Base-by-base conservation (phyloP, 2,113 vertebrate genomes). In the Barnardius zonarius region DNA sequence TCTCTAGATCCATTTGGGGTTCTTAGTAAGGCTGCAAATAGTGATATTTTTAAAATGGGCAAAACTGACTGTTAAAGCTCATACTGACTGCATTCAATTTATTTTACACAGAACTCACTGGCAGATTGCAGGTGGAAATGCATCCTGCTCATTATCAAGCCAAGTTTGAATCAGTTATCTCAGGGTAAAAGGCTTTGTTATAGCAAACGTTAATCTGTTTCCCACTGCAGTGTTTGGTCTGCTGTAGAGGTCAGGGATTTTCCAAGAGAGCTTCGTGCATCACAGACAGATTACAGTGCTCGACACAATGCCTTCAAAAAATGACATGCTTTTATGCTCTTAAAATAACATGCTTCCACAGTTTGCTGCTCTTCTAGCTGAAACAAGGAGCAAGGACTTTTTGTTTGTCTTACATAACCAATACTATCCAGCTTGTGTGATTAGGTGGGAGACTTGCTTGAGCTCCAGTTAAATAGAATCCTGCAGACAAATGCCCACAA, bases 261-360 rank as follows among this genome's bases (percentile, higher is more conserved):
- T 95, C 52, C 46, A 55, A 63, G 20, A 77, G 59, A 69, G 17
- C 84, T 92, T 54, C 7, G 3, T 73, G 70, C 62, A 70, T 62
- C 63, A 33, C 37, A 79, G 57, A 62, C 0, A 8, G 77, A 95
- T 95, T 91, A 79, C 49, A 87, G 44, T 23, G 22, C 74, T 86
- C 85, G 78, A 94, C 78, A 95, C 84, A 69, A 69, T 83, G 70
- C 63, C 75, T 94, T 90, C 78, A 85, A 90, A 93, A 90, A 76
- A 91, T 73, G 4, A 23, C 75, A 73, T 63, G 70, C 30, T 91
- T 93, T 88, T 35, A 28, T 28, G 70, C 62, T 85, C 82, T 90
- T 83, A 74, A 93, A 90, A 93, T 81, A 83, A 78, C 10, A 2
- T 23, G 41, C 73, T 95, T 94, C 90, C 73, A 49, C 63, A 79